These are phyloP conservation scores for Adelognathus sp. DNA, from an alignment of 2,888 invertebrate genomes.

Conservation along the genomic window DNA sequence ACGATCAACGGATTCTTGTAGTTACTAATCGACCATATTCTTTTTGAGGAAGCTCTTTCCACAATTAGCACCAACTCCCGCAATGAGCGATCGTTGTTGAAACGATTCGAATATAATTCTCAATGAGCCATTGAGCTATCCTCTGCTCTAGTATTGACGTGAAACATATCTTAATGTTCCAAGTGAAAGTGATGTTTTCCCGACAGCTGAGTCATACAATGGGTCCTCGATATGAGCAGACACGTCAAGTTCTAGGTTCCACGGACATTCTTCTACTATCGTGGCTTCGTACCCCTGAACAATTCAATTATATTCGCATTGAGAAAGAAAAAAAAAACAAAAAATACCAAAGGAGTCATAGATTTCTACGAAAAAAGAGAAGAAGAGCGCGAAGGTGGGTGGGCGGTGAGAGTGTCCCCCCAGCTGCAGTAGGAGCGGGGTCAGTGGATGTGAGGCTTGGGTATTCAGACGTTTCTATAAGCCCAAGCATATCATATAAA, in stretches of 20 bases:
- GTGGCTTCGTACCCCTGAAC: too few species aligned
- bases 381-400: not conserved
- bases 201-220: too few species aligned
- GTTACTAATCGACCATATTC: too few species aligned
- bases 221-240: too few species aligned
- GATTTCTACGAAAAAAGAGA: not conserved
- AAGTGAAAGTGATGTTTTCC: not conserved
- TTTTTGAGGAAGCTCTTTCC: too few species aligned
- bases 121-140: not conserved
- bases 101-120: not conserved
- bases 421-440: slow-evolving; percentile 36
- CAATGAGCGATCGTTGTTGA: not conserved
- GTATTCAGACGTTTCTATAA: slow-evolving; percentile 57
- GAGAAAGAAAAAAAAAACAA: too few species aligned
- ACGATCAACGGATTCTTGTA: too few species aligned
- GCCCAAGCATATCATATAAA: slow-evolving; percentile 66
- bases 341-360: too few species aligned
- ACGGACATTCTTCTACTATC: too few species aligned
- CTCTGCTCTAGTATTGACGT: not conserved
- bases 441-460: slow-evolving; percentile 54
- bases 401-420: slow-evolving; percentile 21
- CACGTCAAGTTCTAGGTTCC: too few species aligned
- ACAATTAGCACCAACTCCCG: too few species aligned
- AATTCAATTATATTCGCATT: too few species aligned
- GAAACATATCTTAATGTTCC: not conserved